Base-by-base conservation (phyloP, 2,888 invertebrate genomes). In the Tetragonula carbonaria region DNA sequence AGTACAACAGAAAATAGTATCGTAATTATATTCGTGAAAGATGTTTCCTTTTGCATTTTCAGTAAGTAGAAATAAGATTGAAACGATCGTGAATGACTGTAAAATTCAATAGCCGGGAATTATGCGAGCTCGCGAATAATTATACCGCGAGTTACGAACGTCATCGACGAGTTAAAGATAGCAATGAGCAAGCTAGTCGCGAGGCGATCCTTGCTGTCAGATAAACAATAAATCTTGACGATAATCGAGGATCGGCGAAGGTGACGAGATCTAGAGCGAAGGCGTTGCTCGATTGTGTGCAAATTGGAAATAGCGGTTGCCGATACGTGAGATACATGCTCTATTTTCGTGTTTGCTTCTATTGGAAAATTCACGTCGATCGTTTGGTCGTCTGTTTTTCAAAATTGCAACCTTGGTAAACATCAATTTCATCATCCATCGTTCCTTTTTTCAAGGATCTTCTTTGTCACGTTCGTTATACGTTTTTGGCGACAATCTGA, bases 291-390 rank as follows among this genome's bases (percentile, higher is more conserved):
- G 63, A 84, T 78, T 73, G 73, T 75, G n/a, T 66, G 70, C 66
- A 78, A 84, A 87, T 28, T 87, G 28, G 33, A n/a, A 21, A 50
- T 51, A 74, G 33, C 73, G 74, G 45, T 63, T 23, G 2, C 21
- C 28, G 63, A 66, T 74, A 62, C 79, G 63, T 57, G 62, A 45
- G 71, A 77, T 53, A 65, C 65, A 21, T 38, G 68, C 51, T 83
- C 78, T 78, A 74, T 78, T 83, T 78, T 55, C 74, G 71, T 55
- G 57, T 78, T 78, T 72, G 83, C 77, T 82, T 74, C 70, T n/a
- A 55, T 74, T 78, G 23, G 28, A 33, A 70, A 65, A 33, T 55
- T 18, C 59, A 4, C n/a, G 70, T 11, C 59, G 57, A 59, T 21
- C 16, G 28, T 21, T 38, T 53, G 13, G 33, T 67, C 23, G 53